Percentiles rank a stretch among this genome's conserved stretches.
Conservation (phyloP, 2,797 vertebrate genomes). For the Parauchenoglanis punctatus region DNA sequence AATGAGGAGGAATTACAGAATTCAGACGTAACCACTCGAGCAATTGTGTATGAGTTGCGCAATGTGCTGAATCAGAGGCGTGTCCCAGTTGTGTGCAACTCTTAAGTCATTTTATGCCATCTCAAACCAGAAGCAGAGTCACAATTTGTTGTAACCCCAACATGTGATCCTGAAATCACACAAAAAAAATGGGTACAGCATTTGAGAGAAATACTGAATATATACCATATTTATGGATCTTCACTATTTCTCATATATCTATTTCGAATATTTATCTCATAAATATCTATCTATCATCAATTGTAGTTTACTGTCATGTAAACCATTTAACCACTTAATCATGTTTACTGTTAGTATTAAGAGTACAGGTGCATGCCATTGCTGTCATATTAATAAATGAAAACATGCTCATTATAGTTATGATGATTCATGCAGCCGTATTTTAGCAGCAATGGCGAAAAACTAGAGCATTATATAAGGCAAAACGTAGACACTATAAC, state of each 20-base stretch:
- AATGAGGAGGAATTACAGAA: neutral
- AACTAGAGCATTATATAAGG: neutral
- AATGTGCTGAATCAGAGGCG: neutral
- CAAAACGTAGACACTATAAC: too few species aligned
- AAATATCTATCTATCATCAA: neutral
- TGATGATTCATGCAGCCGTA: neutral
- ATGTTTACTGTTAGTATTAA: neutral
- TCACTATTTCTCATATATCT: too few species aligned
- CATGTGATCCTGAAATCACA: neutral
- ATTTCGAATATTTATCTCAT: too few species aligned
- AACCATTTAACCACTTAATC: neutral
- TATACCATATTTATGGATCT: neutral
- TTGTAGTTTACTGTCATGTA: neutral
- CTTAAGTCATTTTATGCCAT: neutral
- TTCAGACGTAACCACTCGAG: neutral
- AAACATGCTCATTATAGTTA: neutral
- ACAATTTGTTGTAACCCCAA: neutral
- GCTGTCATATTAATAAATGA: neutral
- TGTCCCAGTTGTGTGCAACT: neutral
- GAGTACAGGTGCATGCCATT: neutral
- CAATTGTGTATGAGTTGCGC: neutral
- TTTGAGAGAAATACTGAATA: neutral
- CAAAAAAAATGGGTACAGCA: neutral
- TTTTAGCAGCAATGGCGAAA: neutral
- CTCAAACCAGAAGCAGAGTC: neutral